Base-by-base conservation (phyloP, 2,888 invertebrate genomes). In the Sarcophaga variegata region DNA sequence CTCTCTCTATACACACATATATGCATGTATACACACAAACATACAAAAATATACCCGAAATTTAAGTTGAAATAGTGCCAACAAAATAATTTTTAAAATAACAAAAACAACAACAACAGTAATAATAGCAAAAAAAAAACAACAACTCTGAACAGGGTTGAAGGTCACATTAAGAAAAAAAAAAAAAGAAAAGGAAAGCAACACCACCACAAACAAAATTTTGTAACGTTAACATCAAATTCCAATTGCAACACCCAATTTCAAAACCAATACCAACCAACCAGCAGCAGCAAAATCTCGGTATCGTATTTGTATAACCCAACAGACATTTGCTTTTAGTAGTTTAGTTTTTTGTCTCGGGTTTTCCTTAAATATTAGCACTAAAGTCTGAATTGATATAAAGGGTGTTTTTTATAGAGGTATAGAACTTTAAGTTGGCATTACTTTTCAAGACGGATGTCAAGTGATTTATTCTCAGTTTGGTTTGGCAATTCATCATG, bases 141-240 rank as follows among this genome's bases (percentile, higher is more conserved):
- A 77, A n/a, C 54, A 66, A 37, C 27, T 60, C 27, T 20, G 20
- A 77, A 37, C 54, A 64, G 70, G 76, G 75, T 76, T 85, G 84
- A 85, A 85, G 84, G 84, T 81, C 84, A 85, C 60, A 62, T 72
- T 78, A 70, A 76, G 60, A 70, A 59, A 37, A 37, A 27, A 14
- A 37, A 27, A 27, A 27, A 62, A 47, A 74, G 45, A 4, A 47
- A 37, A 70, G 60, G 25, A 79, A 37, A 37, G 2, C 37, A 37
- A 5, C 37, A 64, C 63, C 6, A 45, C 66, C 5, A 66, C 45
- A 45, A 45, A 64, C 64, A 22, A 14, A 37, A 64, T 54, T 54
- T 54, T 54, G 17, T 54, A 54, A 54, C 54, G 12, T 4, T 14
- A 54, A 54, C 54, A 54, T 54, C 14, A 54, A 70, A 70, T 70